Evolutionary conservation across 1,140 invertebrate species (phyloP).

Genomic region (Papilio dardanus): DNA sequence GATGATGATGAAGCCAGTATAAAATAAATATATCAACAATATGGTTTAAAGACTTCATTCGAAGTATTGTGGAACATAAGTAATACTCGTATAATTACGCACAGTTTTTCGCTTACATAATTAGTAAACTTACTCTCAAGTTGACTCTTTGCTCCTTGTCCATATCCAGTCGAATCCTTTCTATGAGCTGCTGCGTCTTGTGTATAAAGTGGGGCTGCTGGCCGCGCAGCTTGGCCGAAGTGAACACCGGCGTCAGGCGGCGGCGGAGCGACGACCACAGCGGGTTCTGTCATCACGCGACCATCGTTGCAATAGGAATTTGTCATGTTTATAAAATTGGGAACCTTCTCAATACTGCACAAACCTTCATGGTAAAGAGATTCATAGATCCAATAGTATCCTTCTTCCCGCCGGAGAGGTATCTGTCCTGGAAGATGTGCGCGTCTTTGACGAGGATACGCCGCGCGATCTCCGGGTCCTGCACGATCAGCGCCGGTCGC

Average conservation of each 20-base stretch:
- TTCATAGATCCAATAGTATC: background rate
- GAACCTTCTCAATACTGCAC: background rate
- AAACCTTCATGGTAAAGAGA: background rate
- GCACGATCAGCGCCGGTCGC: background rate
- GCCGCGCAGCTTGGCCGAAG: slow-evolving; percentile 45
- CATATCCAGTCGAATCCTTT: background rate
- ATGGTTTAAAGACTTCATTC: too few relatives aligned
- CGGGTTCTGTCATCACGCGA: slow-evolving; percentile 36
- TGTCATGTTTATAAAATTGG: background rate
- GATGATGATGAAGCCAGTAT: too few relatives aligned
- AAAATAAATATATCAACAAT: too few relatives aligned
- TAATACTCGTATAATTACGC: too few relatives aligned
- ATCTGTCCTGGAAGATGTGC: background rate
- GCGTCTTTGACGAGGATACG: slow-evolving; percentile 18
- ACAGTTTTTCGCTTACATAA: too few relatives aligned
- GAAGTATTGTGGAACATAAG: too few relatives aligned
- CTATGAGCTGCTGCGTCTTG: slow-evolving; percentile 37
- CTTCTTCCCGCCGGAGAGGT: background rate
- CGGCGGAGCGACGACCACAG: slow-evolving; percentile 45
- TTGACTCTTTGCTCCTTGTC: slow-evolving; percentile 16
- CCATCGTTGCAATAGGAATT: background rate
- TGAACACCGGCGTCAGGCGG: slow-evolving; percentile 48
- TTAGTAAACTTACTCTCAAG: background rate
- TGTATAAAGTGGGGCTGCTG: slow-evolving; percentile 29
- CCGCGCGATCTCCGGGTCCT: slow-evolving; percentile 10